Evolutionary conservation across 2,888 invertebrate species (phyloP).

Genomic region (Anoncus sp.): DNA sequence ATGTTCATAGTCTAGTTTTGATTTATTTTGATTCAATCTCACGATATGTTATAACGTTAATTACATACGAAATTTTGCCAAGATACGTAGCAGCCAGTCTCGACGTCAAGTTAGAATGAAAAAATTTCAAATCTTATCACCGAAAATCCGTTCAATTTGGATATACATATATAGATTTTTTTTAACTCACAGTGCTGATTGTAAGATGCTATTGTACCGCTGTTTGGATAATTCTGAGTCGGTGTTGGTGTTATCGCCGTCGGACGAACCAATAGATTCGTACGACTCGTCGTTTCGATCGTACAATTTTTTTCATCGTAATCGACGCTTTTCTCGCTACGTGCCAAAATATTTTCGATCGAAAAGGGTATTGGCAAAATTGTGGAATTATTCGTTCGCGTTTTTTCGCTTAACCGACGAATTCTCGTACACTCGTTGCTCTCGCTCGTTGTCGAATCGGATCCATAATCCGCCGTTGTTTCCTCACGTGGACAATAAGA

Average conservation of each 20-base stretch:
- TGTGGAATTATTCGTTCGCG: constrained; percentile 61
- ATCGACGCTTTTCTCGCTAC: constrained; percentile 62
- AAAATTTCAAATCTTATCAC: too few relatives aligned
- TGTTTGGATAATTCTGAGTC: constrained; percentile 22
- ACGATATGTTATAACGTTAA: too few relatives aligned
- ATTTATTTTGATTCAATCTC: too few relatives aligned
- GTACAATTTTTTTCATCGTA: constrained; percentile 46
- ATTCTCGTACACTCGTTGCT: constrained; percentile 63
- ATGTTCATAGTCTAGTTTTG: too few relatives aligned
- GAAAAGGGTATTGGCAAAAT: constrained; percentile 77
- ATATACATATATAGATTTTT: too few relatives aligned
- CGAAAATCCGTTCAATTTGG: too few relatives aligned
- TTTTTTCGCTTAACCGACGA: constrained; percentile 45
- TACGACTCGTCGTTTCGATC: constrained; percentile 18
- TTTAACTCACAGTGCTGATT: constrained; percentile 55
- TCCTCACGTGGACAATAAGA: constrained; percentile 52
- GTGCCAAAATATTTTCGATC: constrained; percentile 78
- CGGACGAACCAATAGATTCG: constrained; percentile 55
- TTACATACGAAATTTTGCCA: too few relatives aligned
- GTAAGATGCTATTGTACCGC: constrained; percentile 28
- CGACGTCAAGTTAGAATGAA: too few relatives aligned
- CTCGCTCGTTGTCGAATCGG: constrained; percentile 72
- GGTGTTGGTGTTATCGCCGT: constrained; percentile 63
- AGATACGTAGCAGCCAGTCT: too few relatives aligned
- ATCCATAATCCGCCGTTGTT: constrained; percentile 65